Base-by-base conservation (phyloP, 2,113 vertebrate species). In the Corythaeola cristata region DNA sequence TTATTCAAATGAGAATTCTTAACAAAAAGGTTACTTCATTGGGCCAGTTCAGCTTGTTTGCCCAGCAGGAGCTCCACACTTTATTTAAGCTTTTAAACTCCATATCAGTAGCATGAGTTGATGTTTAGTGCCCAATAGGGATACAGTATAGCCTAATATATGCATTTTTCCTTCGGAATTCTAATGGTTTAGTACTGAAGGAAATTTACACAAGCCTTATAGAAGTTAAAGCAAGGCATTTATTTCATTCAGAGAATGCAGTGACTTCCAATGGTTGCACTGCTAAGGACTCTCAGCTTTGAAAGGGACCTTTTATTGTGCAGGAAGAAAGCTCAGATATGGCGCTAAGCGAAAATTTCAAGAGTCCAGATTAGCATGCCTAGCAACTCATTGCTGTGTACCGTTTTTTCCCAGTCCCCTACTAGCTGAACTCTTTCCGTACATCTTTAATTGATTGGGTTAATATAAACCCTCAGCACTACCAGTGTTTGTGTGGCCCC, bases 241-340 rank as follows among this genome's bases (percentile, higher is more conserved):
- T 97, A 98, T 96, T 98, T 97, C 97, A 96, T 98, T 98, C 98
- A 98, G 96, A 96, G 97, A 97, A 97, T 84, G 90, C 97, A 95
- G 97, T 98, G 98, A 97, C 98, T 98, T 97, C 97, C 95, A 97
- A 74, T 88, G 88, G 97, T 86, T 90, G 94, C 47, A 82, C 80
- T 68, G 93, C 95, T 89, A 93, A 90, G 93, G 89, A 96, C 90
- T 79, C 96, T 88, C 41, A 78, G 95, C 97, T 97, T 96, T 98
- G 97, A 98, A 98, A 98, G 96, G 93, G 93, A 95, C 88, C 98
- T 98, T 98, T 98, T 96, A 98, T 98, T 97, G 93, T 96, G 95
- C 97, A 97, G 97, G 96, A 98, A 98, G 97, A 98, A 98, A 97
- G 97, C 93, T 26, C 89, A 89, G 92, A 96, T 94, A 96, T 91